Evolutionary conservation across 2,888 invertebrate genomes (phyloP), one percentile per base, ranked within the genome.

Genomic region (Tricholauxania praeusta): DNA sequence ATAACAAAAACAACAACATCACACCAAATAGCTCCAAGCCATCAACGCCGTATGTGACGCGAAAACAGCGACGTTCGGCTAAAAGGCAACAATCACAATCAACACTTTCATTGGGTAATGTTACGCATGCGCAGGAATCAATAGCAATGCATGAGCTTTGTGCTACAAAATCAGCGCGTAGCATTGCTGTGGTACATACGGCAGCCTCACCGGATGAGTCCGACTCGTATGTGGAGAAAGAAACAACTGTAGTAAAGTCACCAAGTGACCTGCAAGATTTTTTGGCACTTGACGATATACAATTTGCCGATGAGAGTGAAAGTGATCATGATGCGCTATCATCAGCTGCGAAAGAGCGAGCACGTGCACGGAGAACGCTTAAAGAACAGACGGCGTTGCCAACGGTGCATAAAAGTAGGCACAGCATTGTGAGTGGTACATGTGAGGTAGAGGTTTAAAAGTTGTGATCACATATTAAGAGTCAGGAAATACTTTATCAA

Each of bases 191-290:
- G 47, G 70, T 78, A 63, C 72, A 71, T 15, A 64, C 79, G 79
- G 64, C 71, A 65, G 49, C 69, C 57, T 22, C 39, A 3, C 12
- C 59, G 15, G 39, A 47, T 49, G 55, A 75, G 17, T 82, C 78
- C 5, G 85, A 83, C 2, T 85, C 84, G 0, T 85, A 85, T 77
- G 87, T 82, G 28, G 93, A 92, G 82, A 91, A 93, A 80, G 91
- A 93, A 67, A 92, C 91, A 1, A 90, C 89, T n/a, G 89, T 90
- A 0, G 91, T 92, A 79, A 93, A 93, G 82, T 91, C 91, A 0
- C 91, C 91, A 17, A 90, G 89, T 74, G 88, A 89, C 74, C 82
- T 91, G 14, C 90, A 90, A 80, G 89, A 90, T 78, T 89, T 88
- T 76, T 88, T 90, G 64, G 90, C 90, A 78, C 87, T 91, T 71